Conservation (phyloP, 2,888 invertebrate species). For the Heteromurus nitidus region DNA sequence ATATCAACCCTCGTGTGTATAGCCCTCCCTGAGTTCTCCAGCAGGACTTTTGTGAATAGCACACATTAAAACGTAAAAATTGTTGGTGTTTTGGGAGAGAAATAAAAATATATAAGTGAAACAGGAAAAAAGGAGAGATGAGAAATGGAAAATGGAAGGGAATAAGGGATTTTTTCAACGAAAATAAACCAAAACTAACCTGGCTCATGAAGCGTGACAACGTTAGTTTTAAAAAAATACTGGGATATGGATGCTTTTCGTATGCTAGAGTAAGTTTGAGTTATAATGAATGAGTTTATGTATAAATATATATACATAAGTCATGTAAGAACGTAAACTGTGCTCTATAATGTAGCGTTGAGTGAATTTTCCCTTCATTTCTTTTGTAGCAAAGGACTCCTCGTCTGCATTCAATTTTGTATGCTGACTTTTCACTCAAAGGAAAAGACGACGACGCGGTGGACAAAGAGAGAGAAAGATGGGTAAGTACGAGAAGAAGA, state of each 20-base stretch:
- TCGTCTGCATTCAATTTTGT: constrained; percentile 39
- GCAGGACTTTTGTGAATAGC: no score
- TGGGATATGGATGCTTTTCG: constrained; percentile 13
- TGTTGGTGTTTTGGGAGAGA: constrained; percentile 24
- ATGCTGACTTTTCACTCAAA: constrained; percentile 27
- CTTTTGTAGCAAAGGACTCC: constrained; percentile 18
- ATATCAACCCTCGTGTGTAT: constrained; percentile 46
- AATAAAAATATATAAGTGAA: constrained; percentile 29
- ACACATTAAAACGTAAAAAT: constrained; percentile 1
- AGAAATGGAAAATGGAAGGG: constrained; percentile 25
- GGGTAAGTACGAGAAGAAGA: no score
- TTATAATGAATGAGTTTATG: constrained; percentile 11
- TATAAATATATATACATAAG: background rate
- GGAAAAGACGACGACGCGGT: background rate
- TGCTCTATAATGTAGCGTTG: background rate
- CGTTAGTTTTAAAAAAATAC: constrained; percentile 39
- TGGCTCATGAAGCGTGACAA: constrained; percentile 69
- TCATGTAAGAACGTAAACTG: background rate
- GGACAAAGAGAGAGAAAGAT: no score
- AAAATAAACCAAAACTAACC: constrained; percentile 59
- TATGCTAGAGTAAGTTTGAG: background rate
- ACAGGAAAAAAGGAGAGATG: constrained; percentile 10
- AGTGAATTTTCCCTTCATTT: constrained; percentile 40
- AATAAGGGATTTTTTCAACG: constrained; percentile 39
- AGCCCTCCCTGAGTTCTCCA: constrained; percentile 21